A percentile compares a stretch with the other conserved stretches of the same genome.
Evolutionary conservation across 2,888 invertebrate genomes (phyloP).

Genomic region (Stenoptilia bipunctidactyla): DNA sequence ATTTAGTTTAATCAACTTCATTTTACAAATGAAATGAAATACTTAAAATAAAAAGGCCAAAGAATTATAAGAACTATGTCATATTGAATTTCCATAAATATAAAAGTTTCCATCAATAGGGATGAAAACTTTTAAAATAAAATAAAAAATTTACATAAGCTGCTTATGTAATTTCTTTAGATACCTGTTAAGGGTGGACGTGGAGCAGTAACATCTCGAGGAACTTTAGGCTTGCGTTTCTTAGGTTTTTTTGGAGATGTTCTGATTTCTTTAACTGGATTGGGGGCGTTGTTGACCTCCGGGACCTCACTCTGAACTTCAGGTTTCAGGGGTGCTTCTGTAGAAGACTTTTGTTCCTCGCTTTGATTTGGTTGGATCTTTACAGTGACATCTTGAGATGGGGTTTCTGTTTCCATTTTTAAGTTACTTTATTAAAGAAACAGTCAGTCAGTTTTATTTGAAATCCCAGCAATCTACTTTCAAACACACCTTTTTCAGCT

Average conservation of each 20-base stretch:
- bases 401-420: constrained; percentile 4
- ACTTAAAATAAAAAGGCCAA: too few relatives aligned
- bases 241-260: constrained; percentile 59
- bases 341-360: background rate
- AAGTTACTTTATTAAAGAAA: too few relatives aligned
- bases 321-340: background rate
- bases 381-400: too few relatives aligned
- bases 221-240: constrained; percentile 78
- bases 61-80: too few relatives aligned
- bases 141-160: background rate
- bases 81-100: too few relatives aligned
- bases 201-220: constrained; percentile 79
- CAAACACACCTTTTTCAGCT: too few relatives aligned
- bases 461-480: too few relatives aligned
- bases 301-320: background rate
- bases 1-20: too few relatives aligned
- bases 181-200: constrained; percentile 79
- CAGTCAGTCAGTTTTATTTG: too few relatives aligned
- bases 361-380: background rate
- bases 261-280: background rate
- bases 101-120: background rate
- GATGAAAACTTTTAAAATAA: background rate
- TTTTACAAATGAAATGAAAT: too few relatives aligned
- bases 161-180: background rate
- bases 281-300: background rate